Conservation (phyloP, 1,140 invertebrate genomes). For the Oedothorax gibbosus region DNA sequence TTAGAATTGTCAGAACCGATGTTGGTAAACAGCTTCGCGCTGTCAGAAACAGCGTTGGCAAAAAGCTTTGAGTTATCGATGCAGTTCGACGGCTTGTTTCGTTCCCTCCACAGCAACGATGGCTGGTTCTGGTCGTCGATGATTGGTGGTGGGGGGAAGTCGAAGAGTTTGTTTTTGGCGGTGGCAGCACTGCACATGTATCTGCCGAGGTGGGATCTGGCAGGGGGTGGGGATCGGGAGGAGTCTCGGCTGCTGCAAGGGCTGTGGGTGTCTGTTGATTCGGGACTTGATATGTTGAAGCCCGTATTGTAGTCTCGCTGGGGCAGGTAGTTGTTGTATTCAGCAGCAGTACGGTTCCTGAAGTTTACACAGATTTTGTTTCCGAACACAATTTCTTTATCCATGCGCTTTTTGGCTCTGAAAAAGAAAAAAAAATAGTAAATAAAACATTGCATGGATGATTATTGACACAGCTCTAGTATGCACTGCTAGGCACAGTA, state of each 20-base stretch:
- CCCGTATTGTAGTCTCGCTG: slow-evolving; percentile 56
- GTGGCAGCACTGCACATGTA: not conserved
- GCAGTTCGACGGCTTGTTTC: not conserved
- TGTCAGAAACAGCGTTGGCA: not conserved
- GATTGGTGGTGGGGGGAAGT: slow-evolving; percentile 56
- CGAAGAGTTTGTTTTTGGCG: slow-evolving; percentile 18
- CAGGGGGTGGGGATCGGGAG: slow-evolving; percentile 6
- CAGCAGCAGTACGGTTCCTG: slow-evolving; percentile 37
- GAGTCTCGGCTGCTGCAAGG: slow-evolving; percentile 38
- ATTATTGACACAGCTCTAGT: no score
- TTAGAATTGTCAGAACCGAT: no score
- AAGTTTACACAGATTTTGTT: slow-evolving; percentile 76
- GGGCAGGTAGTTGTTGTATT: slow-evolving; percentile 63
- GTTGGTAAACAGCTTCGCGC: not conserved
- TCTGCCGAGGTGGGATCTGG: no score
- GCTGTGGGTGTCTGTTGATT: slow-evolving; percentile 19
- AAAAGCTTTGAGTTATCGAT: slow-evolving; percentile 10
- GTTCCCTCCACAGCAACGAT: not conserved
- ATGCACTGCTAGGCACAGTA: no score
- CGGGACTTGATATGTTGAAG: slow-evolving; percentile 4
- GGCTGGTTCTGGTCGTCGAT: slow-evolving; percentile 39
- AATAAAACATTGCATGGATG: not conserved
- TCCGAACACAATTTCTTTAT: slow-evolving; percentile 85
- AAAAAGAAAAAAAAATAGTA: slow-evolving; percentile 15
- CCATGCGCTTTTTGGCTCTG: slow-evolving; percentile 86